Percentiles rank a stretch among this genome's conserved stretches.
Evolutionary conservation across 1,140 invertebrate genomes (phyloP).

Genomic region (Eulimnadia texana): DNA sequence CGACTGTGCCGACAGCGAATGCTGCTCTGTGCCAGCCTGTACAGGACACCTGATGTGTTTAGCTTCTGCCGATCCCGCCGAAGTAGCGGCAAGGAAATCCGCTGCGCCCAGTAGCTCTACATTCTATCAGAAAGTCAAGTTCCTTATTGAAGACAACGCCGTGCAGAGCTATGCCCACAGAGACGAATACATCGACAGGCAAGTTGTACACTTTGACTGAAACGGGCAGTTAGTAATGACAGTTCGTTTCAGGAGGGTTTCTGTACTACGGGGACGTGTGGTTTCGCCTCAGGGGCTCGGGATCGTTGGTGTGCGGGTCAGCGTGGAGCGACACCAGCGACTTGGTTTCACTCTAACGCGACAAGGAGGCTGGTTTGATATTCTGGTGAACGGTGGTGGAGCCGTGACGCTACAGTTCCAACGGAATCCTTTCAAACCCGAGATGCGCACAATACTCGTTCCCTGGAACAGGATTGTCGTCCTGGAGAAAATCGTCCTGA

Average conservation of each 20-base stretch:
- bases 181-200: slow-evolving; percentile 97
- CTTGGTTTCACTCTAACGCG: slow-evolving; percentile 92
- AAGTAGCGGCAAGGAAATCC: slow-evolving; percentile 84
- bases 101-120: slow-evolving; percentile 69
- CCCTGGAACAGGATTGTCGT: slow-evolving; percentile 94
- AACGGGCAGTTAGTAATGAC: no score
- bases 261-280: slow-evolving; percentile 93
- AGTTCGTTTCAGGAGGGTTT: slow-evolving; percentile 97
- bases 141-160: slow-evolving; percentile 94
- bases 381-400: slow-evolving; percentile 94
- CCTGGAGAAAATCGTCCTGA: slow-evolving; percentile 65
- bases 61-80: slow-evolving; percentile 84
- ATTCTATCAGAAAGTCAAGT: slow-evolving; percentile 95
- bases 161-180: slow-evolving; percentile 95
- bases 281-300: slow-evolving; percentile 82
- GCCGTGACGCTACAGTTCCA: slow-evolving; percentile 95
- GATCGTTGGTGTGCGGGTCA: slow-evolving; percentile 91
- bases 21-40: slow-evolving; percentile 66
- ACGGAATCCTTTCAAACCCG: slow-evolving; percentile 69
- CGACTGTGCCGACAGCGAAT: slow-evolving; percentile 95
- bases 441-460: slow-evolving; percentile 75
- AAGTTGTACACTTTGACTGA: slow-evolving; percentile 30
- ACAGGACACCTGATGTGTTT: slow-evolving; percentile 83
- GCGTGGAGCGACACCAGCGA: slow-evolving; percentile 77
- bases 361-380: slow-evolving; percentile 91